A percentile compares a stretch with the other conserved stretches of the same genome.
Evolutionary conservation across 2,113 vertebrate species (phyloP).

Genomic region (Pipra filicauda): DNA sequence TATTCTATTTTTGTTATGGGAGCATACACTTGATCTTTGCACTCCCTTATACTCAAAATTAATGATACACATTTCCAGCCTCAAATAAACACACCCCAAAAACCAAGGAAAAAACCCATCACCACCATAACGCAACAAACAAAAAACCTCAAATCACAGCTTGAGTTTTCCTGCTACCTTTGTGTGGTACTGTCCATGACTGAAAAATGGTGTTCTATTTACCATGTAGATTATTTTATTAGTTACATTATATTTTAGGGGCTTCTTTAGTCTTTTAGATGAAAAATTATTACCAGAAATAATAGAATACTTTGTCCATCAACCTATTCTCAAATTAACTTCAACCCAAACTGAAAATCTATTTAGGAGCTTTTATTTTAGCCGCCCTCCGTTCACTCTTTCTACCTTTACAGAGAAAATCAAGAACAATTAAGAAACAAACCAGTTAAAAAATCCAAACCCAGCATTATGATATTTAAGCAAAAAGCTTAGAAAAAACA

Average conservation of each 20-base stretch:
- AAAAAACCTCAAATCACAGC: neutral
- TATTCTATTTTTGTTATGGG: neutral
- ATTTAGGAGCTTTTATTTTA: neutral
- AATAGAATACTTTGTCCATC: neutral
- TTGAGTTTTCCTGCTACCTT: neutral
- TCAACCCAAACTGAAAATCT: neutral
- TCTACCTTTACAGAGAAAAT: neutral
- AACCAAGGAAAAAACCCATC: neutral
- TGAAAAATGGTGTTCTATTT: neutral
- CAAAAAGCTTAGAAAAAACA: neutral
- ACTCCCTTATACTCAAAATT: neutral
- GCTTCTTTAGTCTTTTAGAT: neutral
- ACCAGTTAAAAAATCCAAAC: neutral
- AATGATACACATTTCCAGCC: neutral
- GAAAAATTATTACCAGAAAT: neutral
- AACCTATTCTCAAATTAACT: neutral
- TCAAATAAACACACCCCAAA: neutral
- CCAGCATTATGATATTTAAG: neutral
- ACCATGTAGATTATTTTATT: neutral
- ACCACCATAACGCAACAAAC: neutral
- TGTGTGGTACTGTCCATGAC: neutral
- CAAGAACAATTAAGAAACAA: neutral
- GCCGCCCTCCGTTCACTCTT: neutral
- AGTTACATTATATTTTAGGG: neutral
- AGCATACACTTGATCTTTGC: neutral